These are phyloP conservation scores for Corvus cornix DNA, from an alignment of 2,113 vertebrate genomes.

Conservation along the genomic window DNA sequence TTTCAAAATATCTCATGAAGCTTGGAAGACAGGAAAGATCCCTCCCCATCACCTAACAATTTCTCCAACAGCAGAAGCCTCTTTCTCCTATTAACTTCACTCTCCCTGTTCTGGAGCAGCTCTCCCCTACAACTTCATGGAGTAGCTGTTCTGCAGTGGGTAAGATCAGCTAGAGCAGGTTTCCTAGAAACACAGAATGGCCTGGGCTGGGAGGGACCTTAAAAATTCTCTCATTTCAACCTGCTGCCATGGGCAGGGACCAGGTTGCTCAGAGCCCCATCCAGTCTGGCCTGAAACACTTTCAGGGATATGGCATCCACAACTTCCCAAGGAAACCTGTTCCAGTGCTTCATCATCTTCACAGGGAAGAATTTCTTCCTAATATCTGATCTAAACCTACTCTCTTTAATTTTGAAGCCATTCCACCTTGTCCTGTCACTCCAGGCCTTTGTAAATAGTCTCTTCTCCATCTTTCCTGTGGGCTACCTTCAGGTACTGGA, in stretches of 20 bases:
- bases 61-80: not conserved
- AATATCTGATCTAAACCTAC: not conserved
- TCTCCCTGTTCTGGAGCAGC: not conserved
- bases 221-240: not conserved
- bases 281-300: not conserved
- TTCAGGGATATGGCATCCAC: not conserved
- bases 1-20: not conserved
- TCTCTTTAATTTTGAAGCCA: not conserved
- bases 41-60: not conserved
- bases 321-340: not conserved
- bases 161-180: not conserved
- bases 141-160: not conserved
- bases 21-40: not conserved
- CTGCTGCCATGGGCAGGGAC: not conserved
- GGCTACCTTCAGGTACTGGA: not conserved
- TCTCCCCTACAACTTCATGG: not conserved
- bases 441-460: not conserved
- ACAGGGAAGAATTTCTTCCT: not conserved
- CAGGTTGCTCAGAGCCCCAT: not conserved
- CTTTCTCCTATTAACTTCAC: not conserved
- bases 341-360: not conserved
- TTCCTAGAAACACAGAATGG: not conserved
- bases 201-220: not conserved
- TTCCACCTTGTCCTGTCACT: not conserved
- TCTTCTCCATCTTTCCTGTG: no score